Evolutionary conservation across 2,113 vertebrate species (phyloP), one percentile per base, ranked within the genome.

Genomic region (Guaruba guarouba): DNA sequence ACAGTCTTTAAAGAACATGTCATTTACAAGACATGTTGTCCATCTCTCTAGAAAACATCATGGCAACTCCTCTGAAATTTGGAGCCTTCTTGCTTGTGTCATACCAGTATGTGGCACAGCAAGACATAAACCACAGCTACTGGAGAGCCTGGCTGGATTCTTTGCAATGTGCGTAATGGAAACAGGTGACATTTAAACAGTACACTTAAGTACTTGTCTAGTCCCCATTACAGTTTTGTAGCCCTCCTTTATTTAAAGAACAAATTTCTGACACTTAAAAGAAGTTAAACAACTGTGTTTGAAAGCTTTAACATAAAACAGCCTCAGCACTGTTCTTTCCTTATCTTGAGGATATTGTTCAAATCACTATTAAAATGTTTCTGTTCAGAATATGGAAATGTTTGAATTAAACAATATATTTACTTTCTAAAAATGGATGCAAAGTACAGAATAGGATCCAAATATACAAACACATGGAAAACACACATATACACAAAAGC

Each of bases 101-200:
- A 63, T 8, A 35, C 20, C 0, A 0, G 70, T 44, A 55, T 1
- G 0, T n/a, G 79, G 55, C 91, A 80, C 35, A 1, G 1, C 55
- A 69, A 93, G 95, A 97, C 86, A 95, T 57, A 95, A 96, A 96
- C 48, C 91, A 96, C 77, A 94, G 70, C 89, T 41, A 62, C 82
- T 67, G 55, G 73, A 88, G 69, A 87, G 71, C 76, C 76, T 46
- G 25, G 3, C 2, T 0, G 1, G 83, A 97, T 97, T 96, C 95
- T 91, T 95, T 52, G 46, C 41, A 18, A 57, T 17, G 2, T 0
- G 1, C 17, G 92, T 94, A 94, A 97, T 96, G 97, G 97, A 97
- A 97, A 97, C 89, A 97, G 95, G 96, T 97, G 88, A 91, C 86
- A 90, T 51, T 68, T 92, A 94, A 97, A 96, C 95, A 97, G 48